Evolutionary conservation across 64 coral and sea anemone species (phyloP).

Genomic region (Montipora foliosa): DNA sequence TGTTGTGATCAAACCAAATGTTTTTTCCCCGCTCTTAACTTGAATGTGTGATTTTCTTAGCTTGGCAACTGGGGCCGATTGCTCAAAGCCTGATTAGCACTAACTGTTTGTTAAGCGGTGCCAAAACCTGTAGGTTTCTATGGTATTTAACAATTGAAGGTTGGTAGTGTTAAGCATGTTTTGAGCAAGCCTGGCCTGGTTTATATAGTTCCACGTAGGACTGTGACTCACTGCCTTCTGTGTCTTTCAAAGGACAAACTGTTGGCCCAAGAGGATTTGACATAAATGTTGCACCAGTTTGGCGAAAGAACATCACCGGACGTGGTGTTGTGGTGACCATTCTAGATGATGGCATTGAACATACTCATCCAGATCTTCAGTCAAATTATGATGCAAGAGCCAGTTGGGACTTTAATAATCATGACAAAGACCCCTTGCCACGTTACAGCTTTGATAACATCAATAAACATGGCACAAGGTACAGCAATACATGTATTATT

Average conservation of each 20-base stretch:
- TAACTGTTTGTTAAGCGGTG: no score
- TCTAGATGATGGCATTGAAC: constrained; percentile 97
- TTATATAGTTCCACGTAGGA: background rate
- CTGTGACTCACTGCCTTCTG: background rate
- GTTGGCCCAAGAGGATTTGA: constrained; percentile 89
- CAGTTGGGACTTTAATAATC: constrained; percentile 90
- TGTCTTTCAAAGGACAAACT: constrained; percentile 78
- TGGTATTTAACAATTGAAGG: no score
- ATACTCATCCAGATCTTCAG: constrained; percentile 92
- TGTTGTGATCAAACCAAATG: no score
- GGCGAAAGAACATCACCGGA: constrained; percentile 90
- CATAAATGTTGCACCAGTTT: constrained; percentile 93
- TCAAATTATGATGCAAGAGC: constrained; percentile 89
- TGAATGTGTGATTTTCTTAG: no score
- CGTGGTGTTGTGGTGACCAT: constrained; percentile 94
- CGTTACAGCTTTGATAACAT: constrained; percentile 88
- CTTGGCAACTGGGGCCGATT: no score
- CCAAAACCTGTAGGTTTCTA: no score
- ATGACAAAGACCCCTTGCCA: constrained; percentile 87
- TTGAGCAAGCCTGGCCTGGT: no score
- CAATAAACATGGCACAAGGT: constrained; percentile 99
- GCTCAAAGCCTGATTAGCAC: no score
- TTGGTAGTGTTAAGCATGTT: no score
- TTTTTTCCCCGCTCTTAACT: no score
- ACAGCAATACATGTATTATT: background rate